These are phyloP conservation scores for Styela plicata DNA, from an alignment of 23 tunicate genomes.

Conservation along the genomic window DNA sequence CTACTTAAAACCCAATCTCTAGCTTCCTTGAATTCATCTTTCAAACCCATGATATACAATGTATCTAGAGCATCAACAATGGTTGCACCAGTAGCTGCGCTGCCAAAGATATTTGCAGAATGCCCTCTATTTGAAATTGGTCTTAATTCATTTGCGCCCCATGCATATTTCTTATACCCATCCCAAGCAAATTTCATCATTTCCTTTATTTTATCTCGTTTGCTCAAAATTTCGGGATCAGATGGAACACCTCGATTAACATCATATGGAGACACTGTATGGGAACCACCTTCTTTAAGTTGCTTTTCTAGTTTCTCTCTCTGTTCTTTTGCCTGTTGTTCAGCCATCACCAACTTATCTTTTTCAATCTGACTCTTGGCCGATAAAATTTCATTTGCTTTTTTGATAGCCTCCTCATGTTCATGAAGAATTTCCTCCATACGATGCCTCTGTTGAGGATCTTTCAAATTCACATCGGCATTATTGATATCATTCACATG, in stretches of 20 bases:
- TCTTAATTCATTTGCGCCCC: constrained; percentile 87
- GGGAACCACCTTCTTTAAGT: constrained; percentile 3
- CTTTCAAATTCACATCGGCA: constrained; percentile 46
- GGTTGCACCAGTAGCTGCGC: constrained; percentile 98
- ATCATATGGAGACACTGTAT: constrained; percentile 47
- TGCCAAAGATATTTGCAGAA: constrained; percentile 92
- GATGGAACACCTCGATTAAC: constrained; percentile 60
- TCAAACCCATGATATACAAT: constrained; percentile 94
- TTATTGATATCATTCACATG: background rate
- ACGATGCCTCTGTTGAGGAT: constrained; percentile 35
- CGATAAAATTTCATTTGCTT: constrained; percentile 42
- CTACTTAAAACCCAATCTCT: constrained; percentile 54
- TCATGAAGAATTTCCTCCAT: constrained; percentile 36
- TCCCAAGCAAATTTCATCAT: constrained; percentile 99
- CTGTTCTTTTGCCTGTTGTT: constrained; percentile 31
- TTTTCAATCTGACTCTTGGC: constrained; percentile 56
- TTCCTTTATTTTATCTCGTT: constrained; percentile 62
- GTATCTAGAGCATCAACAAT: constrained; percentile 96
- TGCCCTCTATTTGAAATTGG: constrained; percentile 72
- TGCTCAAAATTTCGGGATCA: constrained; percentile 64
- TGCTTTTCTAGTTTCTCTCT: constrained; percentile 25
- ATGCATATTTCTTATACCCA: constrained; percentile 78
- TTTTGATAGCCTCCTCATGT: constrained; percentile 45
- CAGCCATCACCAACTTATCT: constrained; percentile 36
- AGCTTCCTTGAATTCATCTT: constrained; percentile 77